Evolutionary conservation across 2,888 invertebrate genomes (phyloP).

Genomic region (Cheilosia urbana): DNA sequence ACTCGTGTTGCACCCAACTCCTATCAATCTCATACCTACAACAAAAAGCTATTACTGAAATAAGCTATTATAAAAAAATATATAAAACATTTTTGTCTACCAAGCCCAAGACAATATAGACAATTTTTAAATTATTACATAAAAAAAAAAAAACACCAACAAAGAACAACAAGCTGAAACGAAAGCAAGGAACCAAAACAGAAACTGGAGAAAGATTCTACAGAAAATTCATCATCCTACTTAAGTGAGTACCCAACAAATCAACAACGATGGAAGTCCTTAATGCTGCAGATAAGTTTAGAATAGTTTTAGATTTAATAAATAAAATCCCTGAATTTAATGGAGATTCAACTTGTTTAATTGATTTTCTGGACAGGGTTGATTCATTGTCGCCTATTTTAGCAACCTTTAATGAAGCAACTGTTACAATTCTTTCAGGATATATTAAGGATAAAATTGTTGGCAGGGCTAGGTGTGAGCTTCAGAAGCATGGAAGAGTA

Average conservation of each 20-base stretch:
- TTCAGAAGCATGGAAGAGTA: conserved; percentile 38
- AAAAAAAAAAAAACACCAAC: no score
- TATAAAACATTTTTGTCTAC: no score
- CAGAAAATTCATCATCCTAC: background rate
- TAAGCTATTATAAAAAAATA: no score
- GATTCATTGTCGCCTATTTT: conserved; percentile 31
- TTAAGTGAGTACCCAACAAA: no score
- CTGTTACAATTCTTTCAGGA: conserved; percentile 16
- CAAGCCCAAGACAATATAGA: no score
- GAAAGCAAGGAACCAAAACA: background rate
- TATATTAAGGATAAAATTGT: conserved; percentile 41
- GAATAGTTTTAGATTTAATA: conserved; percentile 39
- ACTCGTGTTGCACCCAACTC: no score
- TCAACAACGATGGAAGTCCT: conserved; percentile 6
- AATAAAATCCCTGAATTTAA: conserved; percentile 38
- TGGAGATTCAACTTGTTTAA: conserved; percentile 23
- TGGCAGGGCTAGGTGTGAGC: conserved; percentile 28
- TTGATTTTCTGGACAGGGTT: conserved; percentile 32
- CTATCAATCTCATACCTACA: no score
- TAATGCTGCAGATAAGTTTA: conserved; percentile 19
- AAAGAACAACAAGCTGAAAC: no score
- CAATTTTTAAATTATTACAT: no score
- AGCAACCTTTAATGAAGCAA: conserved; percentile 1
- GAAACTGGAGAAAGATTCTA: background rate
- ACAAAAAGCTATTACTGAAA: no score